phyloP scores from a whole-genome alignment of 2,888 invertebrate species.

The Pharmacophagus antenor region DNA sequence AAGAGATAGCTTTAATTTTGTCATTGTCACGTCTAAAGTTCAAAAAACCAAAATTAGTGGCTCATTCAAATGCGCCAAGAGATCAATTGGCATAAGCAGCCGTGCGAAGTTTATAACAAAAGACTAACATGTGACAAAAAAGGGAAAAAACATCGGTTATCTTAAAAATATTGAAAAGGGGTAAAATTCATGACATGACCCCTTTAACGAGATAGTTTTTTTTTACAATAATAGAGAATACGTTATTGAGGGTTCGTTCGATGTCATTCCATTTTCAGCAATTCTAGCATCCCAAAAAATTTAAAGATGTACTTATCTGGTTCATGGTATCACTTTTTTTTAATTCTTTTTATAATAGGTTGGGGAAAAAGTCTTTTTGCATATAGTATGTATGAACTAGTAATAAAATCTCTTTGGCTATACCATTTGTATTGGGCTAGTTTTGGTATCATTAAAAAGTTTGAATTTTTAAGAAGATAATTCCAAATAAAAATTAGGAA shows the following conservation, averaged over 20 bases:
- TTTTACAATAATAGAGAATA: neutral
- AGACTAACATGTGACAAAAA: conserved; percentile 35
- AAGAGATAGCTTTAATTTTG: conserved; percentile 54
- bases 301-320: too few relatives aligned
- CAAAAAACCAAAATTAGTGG: conserved; percentile 68
- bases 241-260: neutral
- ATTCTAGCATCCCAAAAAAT: too few relatives aligned
- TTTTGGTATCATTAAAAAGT: too few relatives aligned
- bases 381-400: too few relatives aligned
- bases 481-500: too few relatives aligned
- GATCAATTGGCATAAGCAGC: conserved; percentile 62
- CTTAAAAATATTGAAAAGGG: conserved; percentile 48
- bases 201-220: conserved; percentile 17
- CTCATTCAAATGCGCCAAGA: conserved; percentile 68
- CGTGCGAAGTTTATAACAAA: conserved; percentile 75
- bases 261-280: neutral
- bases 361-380: too few relatives aligned
- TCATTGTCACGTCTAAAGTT: conserved; percentile 60
- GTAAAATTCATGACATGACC: conserved; percentile 35
- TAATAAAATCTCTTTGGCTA: too few relatives aligned
- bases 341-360: too few relatives aligned
- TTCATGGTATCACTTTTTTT: too few relatives aligned
- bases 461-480: too few relatives aligned
- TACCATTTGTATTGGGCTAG: too few relatives aligned
- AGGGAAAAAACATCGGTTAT: conserved; percentile 42